Conservation (phyloP, 2,888 invertebrate species). For the Latrodectus hesperus region DNA sequence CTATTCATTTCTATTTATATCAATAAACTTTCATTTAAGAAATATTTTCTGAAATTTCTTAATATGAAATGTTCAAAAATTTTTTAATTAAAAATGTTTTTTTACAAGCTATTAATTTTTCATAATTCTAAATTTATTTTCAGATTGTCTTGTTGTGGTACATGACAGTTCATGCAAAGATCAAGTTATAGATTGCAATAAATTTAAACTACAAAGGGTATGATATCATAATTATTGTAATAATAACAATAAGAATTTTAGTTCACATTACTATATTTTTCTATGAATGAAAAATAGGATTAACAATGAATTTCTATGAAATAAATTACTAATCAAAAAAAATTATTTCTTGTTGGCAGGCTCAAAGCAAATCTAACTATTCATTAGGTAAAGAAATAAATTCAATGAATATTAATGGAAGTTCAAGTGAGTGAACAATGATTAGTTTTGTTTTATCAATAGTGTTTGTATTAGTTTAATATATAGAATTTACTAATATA, state of each 20-base stretch:
- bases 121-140: neutral
- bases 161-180: conserved; percentile 92
- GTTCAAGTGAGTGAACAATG: conserved; percentile 28
- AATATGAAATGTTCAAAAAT: too few relatives aligned
- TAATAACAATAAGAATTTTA: too few relatives aligned
- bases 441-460: neutral
- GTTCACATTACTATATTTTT: too few relatives aligned
- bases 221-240: neutral
- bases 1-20: too few relatives aligned
- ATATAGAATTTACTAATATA: neutral
- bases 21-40: too few relatives aligned
- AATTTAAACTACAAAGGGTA: conserved; percentile 76
- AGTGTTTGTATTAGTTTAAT: neutral
- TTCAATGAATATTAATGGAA: conserved; percentile 35
- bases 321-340: neutral
- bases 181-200: conserved; percentile 87
- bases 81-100: neutral
- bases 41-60: too few relatives aligned
- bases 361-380: conserved; percentile 53
- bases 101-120: neutral
- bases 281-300: too few relatives aligned
- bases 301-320: too few relatives aligned
- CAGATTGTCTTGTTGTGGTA: conserved; percentile 89
- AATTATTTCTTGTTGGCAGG: conserved; percentile 20
- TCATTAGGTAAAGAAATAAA: conserved; percentile 39